Percentiles rank a stretch among this genome's conserved stretches.
Evolutionary conservation across 2,888 invertebrate genomes (phyloP).

Genomic region (Epiblema foenella): DNA sequence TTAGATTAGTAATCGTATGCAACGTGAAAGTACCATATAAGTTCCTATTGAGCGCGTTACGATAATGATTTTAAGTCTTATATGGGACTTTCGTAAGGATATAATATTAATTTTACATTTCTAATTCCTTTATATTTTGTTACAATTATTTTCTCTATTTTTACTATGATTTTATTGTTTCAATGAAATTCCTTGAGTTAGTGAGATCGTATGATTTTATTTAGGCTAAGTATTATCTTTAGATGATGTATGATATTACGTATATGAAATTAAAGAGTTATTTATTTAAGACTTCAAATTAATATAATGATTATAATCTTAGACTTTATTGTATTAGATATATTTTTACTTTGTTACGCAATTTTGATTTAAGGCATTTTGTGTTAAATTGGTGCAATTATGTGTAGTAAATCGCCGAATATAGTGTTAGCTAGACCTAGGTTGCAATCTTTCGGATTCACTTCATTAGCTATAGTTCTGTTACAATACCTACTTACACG

Average conservation of each 20-base stretch:
- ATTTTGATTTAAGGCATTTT: slow-evolving; percentile 71
- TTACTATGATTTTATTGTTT: slow-evolving; percentile 48
- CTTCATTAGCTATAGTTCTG: slow-evolving; percentile 57
- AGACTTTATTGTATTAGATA: slow-evolving; percentile 38
- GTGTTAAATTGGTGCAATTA: slow-evolving; percentile 78
- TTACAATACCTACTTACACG: slow-evolving; percentile 60
- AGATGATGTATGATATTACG: slow-evolving; percentile 53
- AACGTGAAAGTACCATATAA: slow-evolving; percentile 20
- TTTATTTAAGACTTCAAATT: slow-evolving; percentile 71
- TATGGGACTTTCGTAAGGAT: slow-evolving; percentile 22
- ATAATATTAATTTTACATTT: slow-evolving; percentile 27
- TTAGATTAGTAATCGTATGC: slow-evolving; percentile 6
- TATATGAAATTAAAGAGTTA: slow-evolving; percentile 51
- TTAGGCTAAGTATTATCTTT: slow-evolving; percentile 66
- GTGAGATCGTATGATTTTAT: slow-evolving; percentile 68
- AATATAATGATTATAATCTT: slow-evolving; percentile 62
- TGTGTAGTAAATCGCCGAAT: slow-evolving; percentile 56
- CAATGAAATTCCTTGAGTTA: slow-evolving; percentile 67
- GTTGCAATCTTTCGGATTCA: slow-evolving; percentile 42
- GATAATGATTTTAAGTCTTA: background rate
- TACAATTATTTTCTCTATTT: slow-evolving; percentile 41
- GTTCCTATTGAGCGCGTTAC: background rate
- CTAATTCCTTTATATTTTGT: slow-evolving; percentile 38
- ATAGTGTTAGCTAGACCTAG: slow-evolving; percentile 54
- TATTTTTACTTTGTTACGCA: slow-evolving; percentile 58